Conservation (phyloP, 2,888 invertebrate genomes). For the Spisula solida region DNA sequence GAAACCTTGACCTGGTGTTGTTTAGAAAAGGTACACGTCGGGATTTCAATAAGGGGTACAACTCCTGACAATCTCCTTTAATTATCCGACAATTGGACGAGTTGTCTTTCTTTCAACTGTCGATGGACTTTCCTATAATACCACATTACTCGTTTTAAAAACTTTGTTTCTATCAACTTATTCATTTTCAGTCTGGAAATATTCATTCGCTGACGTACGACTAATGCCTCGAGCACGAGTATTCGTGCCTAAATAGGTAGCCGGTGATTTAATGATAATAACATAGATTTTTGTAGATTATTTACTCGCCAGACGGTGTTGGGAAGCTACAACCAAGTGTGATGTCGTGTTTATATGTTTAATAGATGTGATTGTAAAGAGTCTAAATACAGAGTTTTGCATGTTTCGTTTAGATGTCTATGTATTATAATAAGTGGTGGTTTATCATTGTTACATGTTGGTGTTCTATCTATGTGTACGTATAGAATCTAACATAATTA, state of each 20-base stretch:
- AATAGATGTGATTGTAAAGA: background rate
- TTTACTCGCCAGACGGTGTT: slow-evolving; percentile 21
- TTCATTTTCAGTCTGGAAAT: slow-evolving; percentile 68
- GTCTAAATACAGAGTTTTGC: slow-evolving; percentile 5
- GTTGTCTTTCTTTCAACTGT: too few relatives aligned
- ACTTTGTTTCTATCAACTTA: background rate
- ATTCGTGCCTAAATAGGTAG: slow-evolving; percentile 70
- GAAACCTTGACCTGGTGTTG: too few relatives aligned
- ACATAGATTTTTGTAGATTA: slow-evolving; percentile 27
- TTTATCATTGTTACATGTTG: too few relatives aligned
- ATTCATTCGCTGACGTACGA: slow-evolving; percentile 63
- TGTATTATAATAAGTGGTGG: background rate
- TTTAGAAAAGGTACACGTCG: too few relatives aligned
- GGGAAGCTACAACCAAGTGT: slow-evolving; percentile 22
- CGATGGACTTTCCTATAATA: background rate
- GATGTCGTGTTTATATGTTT: slow-evolving; percentile 13
- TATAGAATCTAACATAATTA: too few relatives aligned
- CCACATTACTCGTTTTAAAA: background rate
- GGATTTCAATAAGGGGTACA: too few relatives aligned
- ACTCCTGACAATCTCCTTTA: too few relatives aligned
- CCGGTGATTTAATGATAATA: background rate
- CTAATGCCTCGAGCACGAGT: slow-evolving; percentile 65
- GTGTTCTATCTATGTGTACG: too few relatives aligned
- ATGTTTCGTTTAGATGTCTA: slow-evolving; percentile 19
- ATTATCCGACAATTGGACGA: too few relatives aligned